These are phyloP conservation scores for Carterocephalus palaemon DNA, from an alignment of 2,888 invertebrate species.

Conservation along the genomic window DNA sequence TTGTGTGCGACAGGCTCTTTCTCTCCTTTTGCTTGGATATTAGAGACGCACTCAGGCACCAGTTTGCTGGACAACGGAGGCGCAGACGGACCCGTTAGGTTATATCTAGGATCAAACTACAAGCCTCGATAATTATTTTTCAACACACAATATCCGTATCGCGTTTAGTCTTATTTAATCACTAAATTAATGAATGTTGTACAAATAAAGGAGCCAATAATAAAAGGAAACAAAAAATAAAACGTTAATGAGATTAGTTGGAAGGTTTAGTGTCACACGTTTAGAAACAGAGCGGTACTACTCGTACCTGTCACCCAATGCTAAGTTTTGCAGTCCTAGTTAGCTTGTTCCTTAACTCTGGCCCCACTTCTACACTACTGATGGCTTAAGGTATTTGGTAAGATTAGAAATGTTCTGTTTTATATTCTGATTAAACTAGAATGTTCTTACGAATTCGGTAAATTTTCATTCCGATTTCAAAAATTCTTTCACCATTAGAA, in stretches of 20 bases:
- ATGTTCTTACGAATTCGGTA: too few relatives aligned
- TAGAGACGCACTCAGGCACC: slow-evolving; percentile 20
- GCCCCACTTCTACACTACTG: slow-evolving; percentile 11
- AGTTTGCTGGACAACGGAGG: slow-evolving; percentile 24
- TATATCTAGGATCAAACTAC: slow-evolving; percentile 2
- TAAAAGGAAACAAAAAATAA: not conserved
- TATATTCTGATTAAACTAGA: not conserved
- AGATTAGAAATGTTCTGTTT: slow-evolving; percentile 16
- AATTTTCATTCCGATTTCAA: too few relatives aligned
- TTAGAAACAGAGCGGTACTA: slow-evolving; percentile 25
- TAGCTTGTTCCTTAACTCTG: slow-evolving; percentile 10
- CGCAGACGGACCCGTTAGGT: slow-evolving; percentile 25
- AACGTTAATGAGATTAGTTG: slow-evolving; percentile 2
- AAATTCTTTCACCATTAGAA: too few relatives aligned
- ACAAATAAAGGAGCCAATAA: not conserved
- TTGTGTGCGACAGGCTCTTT: slow-evolving; percentile 21
- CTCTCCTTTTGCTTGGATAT: slow-evolving; percentile 25
- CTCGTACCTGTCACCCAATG: slow-evolving; percentile 28
- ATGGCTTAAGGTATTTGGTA: slow-evolving; percentile 12
- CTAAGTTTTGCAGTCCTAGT: slow-evolving; percentile 14
- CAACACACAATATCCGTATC: not conserved
- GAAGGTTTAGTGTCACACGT: slow-evolving; percentile 8
- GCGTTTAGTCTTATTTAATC: not conserved
- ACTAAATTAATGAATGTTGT: not conserved
- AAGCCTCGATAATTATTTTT: slow-evolving; percentile 17